Evolutionary conservation across 2,797 vertebrate species (phyloP), one percentile per base, ranked within the genome.

Genomic region (Melanotaenia trifasciata): DNA sequence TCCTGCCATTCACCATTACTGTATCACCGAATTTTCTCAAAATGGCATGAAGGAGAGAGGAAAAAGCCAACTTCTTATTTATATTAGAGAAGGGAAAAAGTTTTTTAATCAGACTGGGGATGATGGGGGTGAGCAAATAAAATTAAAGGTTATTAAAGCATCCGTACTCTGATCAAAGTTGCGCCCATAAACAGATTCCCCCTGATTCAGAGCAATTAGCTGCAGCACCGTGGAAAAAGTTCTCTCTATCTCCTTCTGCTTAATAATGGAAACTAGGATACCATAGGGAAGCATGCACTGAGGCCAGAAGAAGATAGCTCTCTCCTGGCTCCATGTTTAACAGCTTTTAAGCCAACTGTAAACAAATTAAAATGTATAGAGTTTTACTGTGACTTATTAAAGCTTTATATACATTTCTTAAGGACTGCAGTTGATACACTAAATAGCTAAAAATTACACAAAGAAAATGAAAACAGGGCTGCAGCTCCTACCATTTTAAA

Each of bases 111-210:
- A 92, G 93, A 92, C 89, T 82, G 83, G 91, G 93, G 91, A 91
- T 90, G 84, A 90, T 92, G 91, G 91, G 90, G 93, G 90, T 90
- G 87, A 90, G 92, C 90, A 94, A 95, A 95, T 95, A 94, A 92
- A 95, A 95, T 95, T 94, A 94, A 93, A 94, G 92, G 92, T 92
- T 94, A 94, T 94, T 95, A 94, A 93, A 94, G 92, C 92, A 93
- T 93, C 93, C 86, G 85, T 84, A 90, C 86, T 84, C 93, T 94
- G 93, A 95, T 94, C 93, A 94, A 94, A 95, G 94, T 93, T 94
- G 89, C 90, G 80, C 89, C 91, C 93, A 93, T 94, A 93, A 94
- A 95, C 94, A 93, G 91, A 94, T 94, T 94, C 90, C 89, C 92
- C 90, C 88, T 78, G 92, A 95, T 93, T 95, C 91, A 93, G 92